phyloP scores from a whole-genome alignment of 2,797 vertebrate genomes.

The Malacoraja senta region DNA sequence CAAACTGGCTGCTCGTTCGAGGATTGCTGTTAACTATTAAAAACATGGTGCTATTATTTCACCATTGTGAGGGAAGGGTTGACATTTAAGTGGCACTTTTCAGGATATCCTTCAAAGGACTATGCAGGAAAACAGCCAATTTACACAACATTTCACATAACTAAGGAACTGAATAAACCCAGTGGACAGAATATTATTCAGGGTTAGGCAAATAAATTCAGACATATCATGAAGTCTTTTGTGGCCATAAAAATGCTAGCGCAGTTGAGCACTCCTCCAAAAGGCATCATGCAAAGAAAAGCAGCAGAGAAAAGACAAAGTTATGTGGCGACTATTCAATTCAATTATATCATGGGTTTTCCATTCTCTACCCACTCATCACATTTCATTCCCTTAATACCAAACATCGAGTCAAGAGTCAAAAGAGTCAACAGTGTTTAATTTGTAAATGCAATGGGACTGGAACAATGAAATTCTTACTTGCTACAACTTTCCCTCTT shows the following conservation, averaged over 20 bases:
- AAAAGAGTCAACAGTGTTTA: too few relatives aligned
- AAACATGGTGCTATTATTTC: background rate
- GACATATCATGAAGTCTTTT: background rate
- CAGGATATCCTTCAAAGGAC: background rate
- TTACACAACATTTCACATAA: background rate
- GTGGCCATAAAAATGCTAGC: background rate
- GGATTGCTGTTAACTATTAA: background rate
- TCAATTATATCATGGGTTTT: too few relatives aligned
- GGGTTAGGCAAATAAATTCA: background rate
- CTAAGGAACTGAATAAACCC: background rate
- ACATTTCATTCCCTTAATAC: too few relatives aligned
- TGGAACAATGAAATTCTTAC: too few relatives aligned
- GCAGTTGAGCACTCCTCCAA: background rate
- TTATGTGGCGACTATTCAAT: too few relatives aligned
- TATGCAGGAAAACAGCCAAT: background rate
- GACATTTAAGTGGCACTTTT: background rate
- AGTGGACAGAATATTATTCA: background rate
- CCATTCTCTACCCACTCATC: too few relatives aligned
- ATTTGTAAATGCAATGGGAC: too few relatives aligned
- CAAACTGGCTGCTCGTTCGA: background rate
- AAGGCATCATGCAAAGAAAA: background rate
- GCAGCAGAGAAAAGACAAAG: too few relatives aligned
- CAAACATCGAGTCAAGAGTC: too few relatives aligned
- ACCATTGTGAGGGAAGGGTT: background rate
- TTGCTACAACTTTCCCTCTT: too few relatives aligned